Evolutionary conservation across 1,140 invertebrate species (phyloP), one percentile per base, ranked within the genome.

Genomic region (Euwallacea fornicatus): DNA sequence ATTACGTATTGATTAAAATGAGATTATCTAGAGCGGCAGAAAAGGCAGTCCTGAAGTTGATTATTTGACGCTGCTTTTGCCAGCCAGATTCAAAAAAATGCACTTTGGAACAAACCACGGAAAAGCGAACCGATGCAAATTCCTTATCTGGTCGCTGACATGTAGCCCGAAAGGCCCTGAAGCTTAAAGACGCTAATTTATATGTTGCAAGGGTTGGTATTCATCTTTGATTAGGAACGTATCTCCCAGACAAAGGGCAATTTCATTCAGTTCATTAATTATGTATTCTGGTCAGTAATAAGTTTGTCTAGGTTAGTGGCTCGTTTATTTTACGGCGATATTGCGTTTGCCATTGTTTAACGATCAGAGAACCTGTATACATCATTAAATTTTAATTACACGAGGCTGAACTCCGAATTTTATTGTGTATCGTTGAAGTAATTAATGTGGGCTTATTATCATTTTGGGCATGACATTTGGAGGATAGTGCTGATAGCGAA

Each of bases 281-380:
- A 69, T 59, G 58, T 69, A 69, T 69, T 69, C 66, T 69, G 66
- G 66, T 69, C 58, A 69, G 66, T 69, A 69, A 69, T 69, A 69
- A 69, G 66, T 69, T 69, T 69, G 66, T 61, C 66, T 69, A 69
- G 66, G 66, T 69, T 69, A 69, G 56, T 69, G 47, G 66, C 42
- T 58, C 66, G 66, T 69, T 69, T 69, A 44, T 69, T 69, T 69
- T 61, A 69, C 53, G 56, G 56, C 21, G 44, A 42, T 41, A 41
- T 59, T 69, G n/a, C 55, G 58, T 69, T 69, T 69, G 66, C 61
- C 61, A 69, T 69, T 69, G 66, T 69, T 69, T 69, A 69, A 69
- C 66, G 60, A 69, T 69, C 66, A 69, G 66, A 16, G 56, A 69
- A 69, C 66, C 66, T 69, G 66, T 69, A 69, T 58, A 69, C 56